phyloP scores from a whole-genome alignment of 1,140 invertebrate species.

The Apocrypta bakeri region DNA sequence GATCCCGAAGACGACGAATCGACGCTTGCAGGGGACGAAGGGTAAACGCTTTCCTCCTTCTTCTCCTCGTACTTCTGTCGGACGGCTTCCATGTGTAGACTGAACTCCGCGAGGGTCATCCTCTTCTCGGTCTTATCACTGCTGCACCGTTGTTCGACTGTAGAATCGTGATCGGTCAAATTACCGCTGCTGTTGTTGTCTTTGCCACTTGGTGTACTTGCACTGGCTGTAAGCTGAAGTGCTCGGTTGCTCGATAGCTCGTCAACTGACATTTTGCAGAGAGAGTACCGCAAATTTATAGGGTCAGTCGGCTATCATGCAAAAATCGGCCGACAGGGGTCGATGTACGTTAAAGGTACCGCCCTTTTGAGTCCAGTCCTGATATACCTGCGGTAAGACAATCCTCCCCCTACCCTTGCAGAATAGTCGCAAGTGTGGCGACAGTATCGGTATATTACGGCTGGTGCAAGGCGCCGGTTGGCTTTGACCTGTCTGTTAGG shows the following conservation, averaged over 20 bases:
- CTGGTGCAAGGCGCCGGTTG: constrained; percentile 7
- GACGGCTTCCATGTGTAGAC: not conserved
- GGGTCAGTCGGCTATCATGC: not conserved
- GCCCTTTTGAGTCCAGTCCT: not conserved
- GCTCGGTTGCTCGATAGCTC: not conserved
- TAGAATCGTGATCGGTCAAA: not conserved
- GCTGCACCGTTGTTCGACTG: not conserved
- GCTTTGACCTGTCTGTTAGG: not conserved
- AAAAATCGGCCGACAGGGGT: not conserved
- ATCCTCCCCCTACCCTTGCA: not conserved
- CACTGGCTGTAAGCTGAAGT: not conserved
- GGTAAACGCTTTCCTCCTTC: constrained; percentile 38
- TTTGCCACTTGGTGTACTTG: not conserved
- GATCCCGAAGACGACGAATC: constrained; percentile 49
- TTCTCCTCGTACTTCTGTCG: not conserved
- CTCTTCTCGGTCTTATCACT: not conserved
- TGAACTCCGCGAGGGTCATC: constrained; percentile 51
- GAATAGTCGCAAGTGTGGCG: not conserved
- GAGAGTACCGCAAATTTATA: constrained; percentile 53
- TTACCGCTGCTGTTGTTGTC: not conserved
- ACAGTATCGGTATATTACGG: not conserved
- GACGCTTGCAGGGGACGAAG: constrained; percentile 51
- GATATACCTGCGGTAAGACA: not conserved
- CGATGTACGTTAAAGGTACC: not conserved
- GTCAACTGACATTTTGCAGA: constrained; percentile 52